Percentiles rank a stretch among this genome's conserved stretches.
Evolutionary conservation across 2,797 vertebrate genomes (phyloP).

Genomic region (Acanthopagrus latus): DNA sequence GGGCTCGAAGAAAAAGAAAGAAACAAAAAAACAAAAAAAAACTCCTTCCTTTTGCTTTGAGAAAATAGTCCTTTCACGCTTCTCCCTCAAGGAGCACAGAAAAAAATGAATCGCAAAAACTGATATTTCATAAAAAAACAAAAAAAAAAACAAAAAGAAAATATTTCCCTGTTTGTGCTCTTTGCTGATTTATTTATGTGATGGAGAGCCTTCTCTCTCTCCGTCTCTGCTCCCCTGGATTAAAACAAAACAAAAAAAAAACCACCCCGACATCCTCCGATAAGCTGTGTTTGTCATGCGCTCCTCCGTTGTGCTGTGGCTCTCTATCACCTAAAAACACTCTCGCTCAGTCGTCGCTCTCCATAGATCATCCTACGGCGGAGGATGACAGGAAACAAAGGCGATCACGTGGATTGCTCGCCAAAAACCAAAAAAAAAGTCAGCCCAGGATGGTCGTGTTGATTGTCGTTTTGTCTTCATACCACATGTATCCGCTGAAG

Average conservation of each 20-base stretch:
- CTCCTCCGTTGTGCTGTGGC: constrained; percentile 55
- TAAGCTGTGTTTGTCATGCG: constrained; percentile 65
- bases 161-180: constrained; percentile 51
- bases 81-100: constrained; percentile 59
- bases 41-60: constrained; percentile 56
- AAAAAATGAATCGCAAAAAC: constrained; percentile 51
- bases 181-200: constrained; percentile 71
- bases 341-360: constrained; percentile 48
- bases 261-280: constrained; percentile 32
- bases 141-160: constrained; percentile 7
- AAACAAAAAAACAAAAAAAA: constrained; percentile 10
- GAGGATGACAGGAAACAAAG: constrained; percentile 53
- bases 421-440: constrained; percentile 68
- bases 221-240: constrained; percentile 47
- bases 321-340: constrained; percentile 67
- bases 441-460: constrained; percentile 39
- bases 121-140: constrained; percentile 48
- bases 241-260: constrained; percentile 15
- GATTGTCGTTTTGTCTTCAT: constrained; percentile 47
- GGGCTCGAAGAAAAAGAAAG: constrained; percentile 69
- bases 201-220: constrained; percentile 55
- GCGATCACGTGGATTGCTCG: constrained; percentile 52
- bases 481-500: constrained; percentile 34
- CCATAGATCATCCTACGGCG: constrained; percentile 44
- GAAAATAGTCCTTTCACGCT: constrained; percentile 62